Percentiles rank a stretch among this genome's conserved stretches.
phyloP scores from a whole-genome alignment of 2,113 vertebrate genomes.

The Thamnophis sirtalis region DNA sequence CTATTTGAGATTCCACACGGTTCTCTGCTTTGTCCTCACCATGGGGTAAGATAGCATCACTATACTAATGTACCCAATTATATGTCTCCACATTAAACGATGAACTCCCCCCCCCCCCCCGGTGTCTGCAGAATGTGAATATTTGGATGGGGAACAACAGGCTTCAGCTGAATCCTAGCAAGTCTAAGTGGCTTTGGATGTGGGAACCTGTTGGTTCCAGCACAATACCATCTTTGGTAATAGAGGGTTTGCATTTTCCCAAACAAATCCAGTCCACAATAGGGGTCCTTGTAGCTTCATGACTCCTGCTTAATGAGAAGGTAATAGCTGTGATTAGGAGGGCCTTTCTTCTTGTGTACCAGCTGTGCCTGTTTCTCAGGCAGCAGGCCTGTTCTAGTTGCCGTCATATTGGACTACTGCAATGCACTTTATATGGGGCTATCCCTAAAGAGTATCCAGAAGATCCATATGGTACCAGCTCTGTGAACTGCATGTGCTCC shows the following conservation, averaged over 20 bases:
- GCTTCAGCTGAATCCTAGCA: not conserved
- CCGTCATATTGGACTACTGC: not conserved
- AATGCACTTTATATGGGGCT: not conserved
- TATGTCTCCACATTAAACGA: not conserved
- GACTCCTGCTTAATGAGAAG: not conserved
- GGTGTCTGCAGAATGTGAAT: not conserved
- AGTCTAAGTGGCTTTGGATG: not conserved
- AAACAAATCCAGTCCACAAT: not conserved
- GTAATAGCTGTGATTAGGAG: not conserved
- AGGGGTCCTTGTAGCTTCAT: not conserved
- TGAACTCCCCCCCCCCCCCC: fast-evolving
- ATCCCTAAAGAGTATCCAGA: not conserved
- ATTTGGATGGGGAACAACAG: not conserved
- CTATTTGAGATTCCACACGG: not conserved
- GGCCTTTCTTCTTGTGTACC: not conserved
- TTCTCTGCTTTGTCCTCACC: not conserved
- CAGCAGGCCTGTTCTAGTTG: not conserved
- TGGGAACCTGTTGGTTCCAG: not conserved
- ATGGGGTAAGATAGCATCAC: not conserved
- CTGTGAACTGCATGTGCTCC: not conserved
- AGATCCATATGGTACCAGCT: not conserved
- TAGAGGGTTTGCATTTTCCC: not conserved
- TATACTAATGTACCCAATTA: not conserved
- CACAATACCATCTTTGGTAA: not conserved
- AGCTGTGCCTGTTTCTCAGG: not conserved